A percentile compares a stretch with the other conserved stretches of the same genome.
Evolutionary conservation across 2,888 invertebrate species (phyloP).

Genomic region (Dromius quadrimaculatus): DNA sequence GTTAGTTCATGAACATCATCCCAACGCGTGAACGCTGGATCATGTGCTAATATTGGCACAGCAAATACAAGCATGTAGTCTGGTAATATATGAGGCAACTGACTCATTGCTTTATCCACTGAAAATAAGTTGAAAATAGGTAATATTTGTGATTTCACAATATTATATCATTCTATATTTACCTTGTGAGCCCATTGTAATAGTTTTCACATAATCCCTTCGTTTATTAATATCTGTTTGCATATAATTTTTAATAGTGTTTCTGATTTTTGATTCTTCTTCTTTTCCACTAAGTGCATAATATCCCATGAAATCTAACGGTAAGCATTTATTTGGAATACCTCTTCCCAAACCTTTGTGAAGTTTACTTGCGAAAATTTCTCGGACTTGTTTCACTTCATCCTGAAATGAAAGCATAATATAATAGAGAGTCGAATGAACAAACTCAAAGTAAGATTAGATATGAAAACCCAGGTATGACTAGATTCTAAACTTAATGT

Average conservation of each 20-base stretch:
- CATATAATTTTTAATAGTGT: conserved; percentile 82
- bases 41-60: conserved; percentile 95
- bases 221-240: conserved; percentile 88
- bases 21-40: conserved; percentile 83
- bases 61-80: conserved; percentile 98
- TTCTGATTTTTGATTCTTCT: conserved; percentile 81
- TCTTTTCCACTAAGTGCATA: conserved; percentile 93
- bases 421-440: too few species aligned
- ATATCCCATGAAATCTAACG: conserved; percentile 96
- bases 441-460: too few species aligned
- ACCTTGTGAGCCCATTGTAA: conserved; percentile 78
- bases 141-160: conserved; percentile 59
- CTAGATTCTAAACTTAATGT: too few species aligned
- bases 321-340: conserved; percentile 90
- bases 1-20: conserved; percentile 84
- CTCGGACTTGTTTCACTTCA: conserved; percentile 87
- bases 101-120: conserved; percentile 79
- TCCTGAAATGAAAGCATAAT: too few species aligned
- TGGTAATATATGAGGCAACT: conserved; percentile 90
- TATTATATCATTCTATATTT: conserved; percentile 56
- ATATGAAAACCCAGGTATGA: too few species aligned
- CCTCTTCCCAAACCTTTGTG: conserved; percentile 90
- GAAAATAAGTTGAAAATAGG: conserved; percentile 66
- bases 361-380: conserved; percentile 89
- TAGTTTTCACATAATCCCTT: conserved; percentile 90